A percentile compares a stretch with the other conserved stretches of the same genome.
These are phyloP conservation scores for Arnoldichthys spilopterus DNA, from an alignment of 2,797 vertebrate species.

Conservation along the genomic window DNA sequence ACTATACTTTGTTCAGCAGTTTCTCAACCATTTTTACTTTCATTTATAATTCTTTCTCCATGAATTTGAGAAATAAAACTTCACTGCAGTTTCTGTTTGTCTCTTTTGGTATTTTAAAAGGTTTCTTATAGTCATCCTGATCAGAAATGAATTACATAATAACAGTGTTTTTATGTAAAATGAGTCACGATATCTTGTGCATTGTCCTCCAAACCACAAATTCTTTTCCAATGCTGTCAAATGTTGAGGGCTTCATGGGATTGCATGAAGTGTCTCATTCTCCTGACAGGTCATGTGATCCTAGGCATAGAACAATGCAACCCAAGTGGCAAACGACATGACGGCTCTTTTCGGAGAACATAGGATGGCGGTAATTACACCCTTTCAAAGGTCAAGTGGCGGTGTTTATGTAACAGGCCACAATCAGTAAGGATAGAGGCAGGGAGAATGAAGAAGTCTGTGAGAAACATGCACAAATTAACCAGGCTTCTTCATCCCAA, in stretches of 20 bases:
- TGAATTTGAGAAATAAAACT: constrained; percentile 18
- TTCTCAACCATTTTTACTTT: background rate
- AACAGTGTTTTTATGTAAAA: constrained; percentile 37
- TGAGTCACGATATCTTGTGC: constrained; percentile 46
- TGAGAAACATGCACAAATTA: background rate
- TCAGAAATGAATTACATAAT: constrained; percentile 53
- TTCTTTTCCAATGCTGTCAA: constrained; percentile 17
- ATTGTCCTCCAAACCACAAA: constrained; percentile 14
- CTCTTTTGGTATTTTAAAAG: background rate
- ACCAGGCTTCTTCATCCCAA: background rate
- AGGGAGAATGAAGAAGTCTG: background rate
- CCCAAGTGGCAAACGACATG: constrained; percentile 43
- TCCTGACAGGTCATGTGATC: constrained; percentile 12
- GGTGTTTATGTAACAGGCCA: constrained; percentile 50
- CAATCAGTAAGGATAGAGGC: constrained; percentile 35
- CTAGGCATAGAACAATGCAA: constrained; percentile 29
- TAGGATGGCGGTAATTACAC: constrained; percentile 59
- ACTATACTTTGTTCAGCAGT: background rate
- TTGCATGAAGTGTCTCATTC: background rate
- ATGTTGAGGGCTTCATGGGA: background rate
- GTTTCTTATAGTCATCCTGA: constrained; percentile 31
- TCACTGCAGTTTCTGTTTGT: constrained; percentile 13
- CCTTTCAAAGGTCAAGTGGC: constrained; percentile 63
- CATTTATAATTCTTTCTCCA: background rate
- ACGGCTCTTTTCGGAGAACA: constrained; percentile 51